Evolutionary conservation across 2,113 vertebrate species (phyloP), one percentile per base, ranked within the genome.

Genomic region (Sorex fumeus): DNA sequence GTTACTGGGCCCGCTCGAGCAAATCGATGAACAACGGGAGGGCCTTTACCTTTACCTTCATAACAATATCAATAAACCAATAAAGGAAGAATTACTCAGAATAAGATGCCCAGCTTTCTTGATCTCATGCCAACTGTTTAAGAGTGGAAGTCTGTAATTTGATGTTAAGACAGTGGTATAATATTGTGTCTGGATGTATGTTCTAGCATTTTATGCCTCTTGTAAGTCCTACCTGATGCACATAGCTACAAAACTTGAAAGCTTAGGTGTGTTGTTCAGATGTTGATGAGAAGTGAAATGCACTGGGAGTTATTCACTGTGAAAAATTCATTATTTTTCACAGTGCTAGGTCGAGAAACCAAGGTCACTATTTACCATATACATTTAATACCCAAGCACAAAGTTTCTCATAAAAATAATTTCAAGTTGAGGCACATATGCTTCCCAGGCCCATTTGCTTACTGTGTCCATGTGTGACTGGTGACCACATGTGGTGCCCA

Each of bases 201-300:
- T 75, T 70, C 66, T 84, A 83, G 43, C 40, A 96, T 27, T 72
- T 86, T 74, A 60, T 28, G 9, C 5, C 36, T 67, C 60, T 85
- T 50, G 19, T 69, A 45, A 83, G 40, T 86, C 16, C 72, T 86
- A n/a, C 27, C 71, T 57, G 50, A 72, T 62, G 77, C 30, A 77
- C 4, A 64, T 0, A 88, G 28, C 76, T 32, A 77, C 2, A 32
- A 78, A 69, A 87, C 66, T 80, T 71, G 34, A 87, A 87, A 94
- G 43, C 28, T 15, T 88, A 32, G 34, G 50, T 80, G 16, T 16
- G 2, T 19, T 83, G 23, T 67, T 90, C 66, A 71, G 9, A 16
- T 27, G 43, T n/a, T 67, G 81, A 82, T 50, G 76, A 62, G 78
- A 77, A 93, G 11, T 4, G 23, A 87, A 94, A 76, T 45, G 62